A percentile compares a stretch with the other conserved stretches of the same genome.
These are phyloP conservation scores for Clarias magur DNA, from an alignment of 2,113 vertebrate species.

Conservation along the genomic window DNA sequence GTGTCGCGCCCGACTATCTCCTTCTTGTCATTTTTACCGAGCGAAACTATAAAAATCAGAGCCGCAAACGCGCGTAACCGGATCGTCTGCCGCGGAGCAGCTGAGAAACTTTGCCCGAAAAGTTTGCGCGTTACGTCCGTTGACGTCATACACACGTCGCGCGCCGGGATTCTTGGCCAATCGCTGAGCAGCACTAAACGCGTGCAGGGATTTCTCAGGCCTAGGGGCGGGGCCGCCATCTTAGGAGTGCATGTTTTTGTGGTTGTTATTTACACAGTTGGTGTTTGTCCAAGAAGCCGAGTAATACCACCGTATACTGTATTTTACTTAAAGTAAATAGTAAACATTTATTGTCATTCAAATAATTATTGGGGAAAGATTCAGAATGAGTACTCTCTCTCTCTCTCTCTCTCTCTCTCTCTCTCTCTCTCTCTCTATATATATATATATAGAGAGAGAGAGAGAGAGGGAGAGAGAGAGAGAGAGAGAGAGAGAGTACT, in stretches of 20 bases:
- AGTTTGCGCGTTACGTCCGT: not conserved
- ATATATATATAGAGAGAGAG: too few species aligned
- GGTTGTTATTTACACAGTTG: constrained; percentile 13
- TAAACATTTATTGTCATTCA: not conserved
- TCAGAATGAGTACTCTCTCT: not conserved
- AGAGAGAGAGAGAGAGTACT: too few species aligned
- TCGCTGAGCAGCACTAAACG: not conserved
- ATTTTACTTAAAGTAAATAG: not conserved
- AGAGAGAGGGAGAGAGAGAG: too few species aligned
- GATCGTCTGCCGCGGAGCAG: not conserved
- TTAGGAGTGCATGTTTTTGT: not conserved
- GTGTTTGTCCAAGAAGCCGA: not conserved
- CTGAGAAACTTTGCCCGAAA: constrained; percentile 9
- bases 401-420: too few species aligned
- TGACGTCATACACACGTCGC: constrained; percentile 21
- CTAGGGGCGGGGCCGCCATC: constrained; percentile 6
- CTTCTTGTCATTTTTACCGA: not conserved
- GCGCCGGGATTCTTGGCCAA: constrained; percentile 12
- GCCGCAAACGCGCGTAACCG: not conserved
- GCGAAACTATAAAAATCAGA: too few species aligned
- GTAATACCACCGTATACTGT: not conserved
- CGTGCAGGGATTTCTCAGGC: constrained; percentile 25
- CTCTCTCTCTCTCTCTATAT: too few species aligned
- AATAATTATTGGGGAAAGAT: not conserved
- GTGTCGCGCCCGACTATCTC: not conserved